A percentile compares a stretch with the other conserved stretches of the same genome.
phyloP scores from a whole-genome alignment of 2,113 vertebrate species.

The Cacatua alba region DNA sequence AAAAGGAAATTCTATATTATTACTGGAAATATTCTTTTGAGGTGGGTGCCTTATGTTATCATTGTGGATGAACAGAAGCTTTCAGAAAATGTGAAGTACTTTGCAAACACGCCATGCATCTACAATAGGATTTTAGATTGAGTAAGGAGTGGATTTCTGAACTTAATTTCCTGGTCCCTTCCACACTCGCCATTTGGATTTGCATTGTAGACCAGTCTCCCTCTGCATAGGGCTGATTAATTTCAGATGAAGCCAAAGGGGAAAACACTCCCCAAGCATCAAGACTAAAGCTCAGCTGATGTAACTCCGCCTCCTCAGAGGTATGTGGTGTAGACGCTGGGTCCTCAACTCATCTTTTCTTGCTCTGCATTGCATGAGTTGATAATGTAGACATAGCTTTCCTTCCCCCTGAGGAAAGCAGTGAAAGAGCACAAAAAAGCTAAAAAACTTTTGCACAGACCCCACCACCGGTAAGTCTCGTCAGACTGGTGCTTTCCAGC shows the following conservation, averaged over 20 bases:
- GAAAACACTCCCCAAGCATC: neutral
- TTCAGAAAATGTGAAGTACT: neutral
- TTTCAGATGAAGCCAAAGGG: neutral
- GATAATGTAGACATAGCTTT: neutral
- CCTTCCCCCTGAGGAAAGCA: neutral
- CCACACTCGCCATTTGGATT: neutral
- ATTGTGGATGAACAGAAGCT: neutral
- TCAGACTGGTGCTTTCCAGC: neutral
- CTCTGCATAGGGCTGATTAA: neutral
- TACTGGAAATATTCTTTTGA: neutral
- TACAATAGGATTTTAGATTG: neutral
- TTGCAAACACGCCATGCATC: neutral
- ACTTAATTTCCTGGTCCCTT: neutral
- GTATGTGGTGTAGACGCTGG: too few relatives aligned
- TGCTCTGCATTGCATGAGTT: neutral
- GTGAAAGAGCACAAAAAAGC: neutral
- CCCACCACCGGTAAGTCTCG: rapidly evolving
- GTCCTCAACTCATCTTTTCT: neutral
- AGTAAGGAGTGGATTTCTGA: neutral
- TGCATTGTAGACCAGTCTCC: neutral
- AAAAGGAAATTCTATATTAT: neutral
- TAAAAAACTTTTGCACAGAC: neutral
- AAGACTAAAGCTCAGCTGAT: neutral
- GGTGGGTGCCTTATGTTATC: neutral
- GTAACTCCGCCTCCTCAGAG: rapidly evolving